Percentiles rank a stretch among this genome's conserved stretches.
Evolutionary conservation across 1,140 invertebrate genomes (phyloP).

Genomic region (Panagrolaimus sp.): DNA sequence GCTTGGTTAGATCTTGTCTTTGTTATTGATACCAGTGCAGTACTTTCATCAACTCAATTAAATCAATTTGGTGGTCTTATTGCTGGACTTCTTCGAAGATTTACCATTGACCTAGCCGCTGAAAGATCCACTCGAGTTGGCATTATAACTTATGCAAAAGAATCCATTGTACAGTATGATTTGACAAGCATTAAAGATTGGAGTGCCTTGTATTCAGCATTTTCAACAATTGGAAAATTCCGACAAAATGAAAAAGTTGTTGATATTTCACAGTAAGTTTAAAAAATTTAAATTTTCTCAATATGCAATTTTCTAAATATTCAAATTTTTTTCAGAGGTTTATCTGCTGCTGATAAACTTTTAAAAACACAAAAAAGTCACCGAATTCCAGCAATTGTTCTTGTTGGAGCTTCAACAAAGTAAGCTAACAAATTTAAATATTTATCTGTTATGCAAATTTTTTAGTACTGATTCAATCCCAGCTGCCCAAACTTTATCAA

Average conservation of each 20-base stretch:
- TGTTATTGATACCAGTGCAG: not conserved
- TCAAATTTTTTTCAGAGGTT: not conserved
- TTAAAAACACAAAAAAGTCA: not conserved
- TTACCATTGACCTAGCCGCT: not conserved
- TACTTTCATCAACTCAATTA: not conserved
- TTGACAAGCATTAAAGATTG: not conserved
- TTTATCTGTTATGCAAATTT: not conserved
- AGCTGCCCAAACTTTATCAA: too few relatives aligned
- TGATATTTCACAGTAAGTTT: not conserved
- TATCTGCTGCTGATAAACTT: not conserved
- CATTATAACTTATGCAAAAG: not conserved
- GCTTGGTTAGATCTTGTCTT: not conserved
- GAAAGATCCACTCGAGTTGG: not conserved
- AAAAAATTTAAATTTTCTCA: too few relatives aligned
- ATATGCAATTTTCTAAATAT: too few relatives aligned
- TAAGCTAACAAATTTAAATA: not conserved
- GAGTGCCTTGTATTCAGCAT: not conserved
- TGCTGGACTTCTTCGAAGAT: not conserved
- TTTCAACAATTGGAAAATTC: not conserved
- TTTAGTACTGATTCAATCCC: not conserved
- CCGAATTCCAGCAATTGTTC: not conserved
- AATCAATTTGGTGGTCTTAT: not conserved
- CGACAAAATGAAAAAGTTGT: not conserved
- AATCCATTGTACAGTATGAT: not conserved
- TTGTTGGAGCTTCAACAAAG: constrained; percentile 8